phyloP scores from a whole-genome alignment of 2,888 invertebrate species.

The Tetanocera ferruginea region DNA sequence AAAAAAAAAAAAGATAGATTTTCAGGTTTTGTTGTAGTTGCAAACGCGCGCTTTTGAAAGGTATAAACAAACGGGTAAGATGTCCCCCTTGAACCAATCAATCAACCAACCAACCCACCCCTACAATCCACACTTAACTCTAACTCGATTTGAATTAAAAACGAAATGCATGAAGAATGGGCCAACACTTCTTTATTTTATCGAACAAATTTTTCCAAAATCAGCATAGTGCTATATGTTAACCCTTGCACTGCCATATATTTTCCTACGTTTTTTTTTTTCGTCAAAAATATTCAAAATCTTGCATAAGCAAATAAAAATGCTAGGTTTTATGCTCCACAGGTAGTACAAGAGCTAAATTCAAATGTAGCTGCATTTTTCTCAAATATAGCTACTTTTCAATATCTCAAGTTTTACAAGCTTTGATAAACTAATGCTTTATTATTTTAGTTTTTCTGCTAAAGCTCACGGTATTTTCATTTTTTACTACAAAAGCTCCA shows the following conservation, averaged over 20 bases:
- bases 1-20: constrained; percentile 35
- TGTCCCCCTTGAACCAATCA: constrained; percentile 24
- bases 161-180: not conserved
- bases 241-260: not conserved
- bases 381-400: too few relatives aligned
- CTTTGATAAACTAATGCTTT: too few relatives aligned
- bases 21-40: constrained; percentile 48
- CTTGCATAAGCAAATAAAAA: not conserved
- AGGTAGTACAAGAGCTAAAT: too few relatives aligned
- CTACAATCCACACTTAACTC: not conserved
- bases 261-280: not conserved
- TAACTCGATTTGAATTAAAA: not conserved
- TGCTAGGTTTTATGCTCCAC: too few relatives aligned
- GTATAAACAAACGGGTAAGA: constrained; percentile 54
- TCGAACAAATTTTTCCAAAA: not conserved
- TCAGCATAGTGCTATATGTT: not conserved
- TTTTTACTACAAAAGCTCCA: too few relatives aligned
- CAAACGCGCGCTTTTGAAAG: constrained; percentile 45
- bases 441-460: too few relatives aligned
- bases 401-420: too few relatives aligned
- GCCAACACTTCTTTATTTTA: constrained; percentile 24
- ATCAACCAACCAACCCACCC: not conserved
- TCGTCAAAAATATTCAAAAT: not conserved
- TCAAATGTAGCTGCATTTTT: too few relatives aligned
- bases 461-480: too few relatives aligned